A percentile compares a stretch with the other conserved stretches of the same genome.
phyloP scores from a whole-genome alignment of 2,797 vertebrate genomes.

The Astyanax mexicanus region DNA sequence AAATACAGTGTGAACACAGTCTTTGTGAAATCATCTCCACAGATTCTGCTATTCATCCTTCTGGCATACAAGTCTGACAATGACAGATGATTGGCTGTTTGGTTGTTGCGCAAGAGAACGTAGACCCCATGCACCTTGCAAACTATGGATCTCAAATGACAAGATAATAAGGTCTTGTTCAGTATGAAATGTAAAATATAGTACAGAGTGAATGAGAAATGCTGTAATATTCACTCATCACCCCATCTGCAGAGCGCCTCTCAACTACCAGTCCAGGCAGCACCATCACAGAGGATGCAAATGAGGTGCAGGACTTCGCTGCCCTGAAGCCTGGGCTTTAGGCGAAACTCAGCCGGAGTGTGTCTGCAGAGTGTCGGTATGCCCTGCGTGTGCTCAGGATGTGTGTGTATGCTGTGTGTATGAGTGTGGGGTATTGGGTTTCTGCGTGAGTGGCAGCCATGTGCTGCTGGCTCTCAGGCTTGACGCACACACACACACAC shows the following conservation, averaged over 20 bases:
- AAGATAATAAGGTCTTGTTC: not conserved
- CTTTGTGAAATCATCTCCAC: slow-evolving; percentile 17
- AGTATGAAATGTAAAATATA: not conserved
- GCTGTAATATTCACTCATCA: not conserved
- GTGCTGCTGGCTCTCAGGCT: slow-evolving; percentile 20
- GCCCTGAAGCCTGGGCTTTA: slow-evolving; percentile 44
- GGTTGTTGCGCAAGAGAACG: not conserved
- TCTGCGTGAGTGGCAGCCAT: slow-evolving; percentile 37
- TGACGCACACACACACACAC: slow-evolving; percentile 37
- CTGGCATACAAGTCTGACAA: not conserved
- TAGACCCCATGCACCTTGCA: not conserved
- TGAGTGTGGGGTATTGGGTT: slow-evolving; percentile 42
- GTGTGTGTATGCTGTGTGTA: slow-evolving; percentile 29
- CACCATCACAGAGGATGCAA: slow-evolving; percentile 24
- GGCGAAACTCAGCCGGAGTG: slow-evolving; percentile 32
- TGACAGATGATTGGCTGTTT: not conserved
- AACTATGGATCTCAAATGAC: not conserved
- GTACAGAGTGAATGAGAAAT: not conserved
- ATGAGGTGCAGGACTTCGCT: slow-evolving; percentile 32
- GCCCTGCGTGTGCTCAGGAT: slow-evolving; percentile 15
- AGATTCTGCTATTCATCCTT: not conserved
- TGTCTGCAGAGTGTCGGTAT: slow-evolving; percentile 18
- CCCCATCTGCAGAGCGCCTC: slow-evolving; percentile 3
- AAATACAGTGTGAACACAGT: too few species aligned
- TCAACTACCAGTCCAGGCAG: slow-evolving; percentile 39